Base-by-base conservation (phyloP, 2,113 vertebrate species). In the Anolis sagrei region DNA sequence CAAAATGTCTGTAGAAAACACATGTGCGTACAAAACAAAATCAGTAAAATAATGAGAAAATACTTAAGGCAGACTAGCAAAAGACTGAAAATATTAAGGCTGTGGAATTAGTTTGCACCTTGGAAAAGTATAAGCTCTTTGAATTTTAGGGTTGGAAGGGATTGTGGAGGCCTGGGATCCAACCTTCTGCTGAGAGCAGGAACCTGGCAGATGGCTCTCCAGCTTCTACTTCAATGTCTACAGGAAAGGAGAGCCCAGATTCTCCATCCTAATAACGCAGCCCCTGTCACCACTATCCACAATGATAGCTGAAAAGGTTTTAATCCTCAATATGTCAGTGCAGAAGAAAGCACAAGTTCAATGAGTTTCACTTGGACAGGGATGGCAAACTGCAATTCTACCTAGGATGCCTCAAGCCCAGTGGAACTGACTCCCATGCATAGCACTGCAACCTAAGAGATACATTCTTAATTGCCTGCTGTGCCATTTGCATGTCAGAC, bases 11-110 rank as follows among this genome's bases (percentile, higher is more conserved):
- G 96, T 96, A 97, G 94, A 96, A 96, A 97, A 95, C n/a, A 81
- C 95, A 90, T 95, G 89, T 96, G 92, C 93, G 84, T 96, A 97
- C 95, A 95, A 96, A 96, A 96, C 91, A 87, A 95, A 95, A 94
- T 88, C 79, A 0, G 86, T 93, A 93, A 95, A 95, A 89, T 93
- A 92, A 93, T 23, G 95, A 95, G 90, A 91, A 95, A 86, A 96
- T 95, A 95, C 92, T 96, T 97, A 97, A 97, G 96, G 96, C 96
- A 96, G 95, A 96, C 95, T 95, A 96, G 95, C 95, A 94, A 96
- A 93, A 96, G 93, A 95, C 93, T 92, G 95, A 96, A 86, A 95
- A 95, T 95, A 95, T 96, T 97, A 97, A 97, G 96, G 96, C 96
- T 96, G 95, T 95, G 93, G 95, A 96, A 94, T 94, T 95, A 92